Evolutionary conservation across 2,797 vertebrate genomes (phyloP), one percentile per base, ranked within the genome.

Genomic region (Protonibea diacanthus): DNA sequence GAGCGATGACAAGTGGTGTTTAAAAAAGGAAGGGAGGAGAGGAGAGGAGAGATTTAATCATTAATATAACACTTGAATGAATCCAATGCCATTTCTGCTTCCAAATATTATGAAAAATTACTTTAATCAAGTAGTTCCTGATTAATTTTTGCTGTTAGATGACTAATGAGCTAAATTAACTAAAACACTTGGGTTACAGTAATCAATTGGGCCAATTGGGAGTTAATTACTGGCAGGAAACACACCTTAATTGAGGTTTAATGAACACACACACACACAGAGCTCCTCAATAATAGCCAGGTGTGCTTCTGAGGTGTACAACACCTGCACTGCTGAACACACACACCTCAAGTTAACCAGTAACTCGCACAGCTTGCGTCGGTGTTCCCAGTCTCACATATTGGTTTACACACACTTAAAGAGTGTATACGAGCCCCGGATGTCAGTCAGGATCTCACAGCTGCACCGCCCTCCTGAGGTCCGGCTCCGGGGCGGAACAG

Each of bases 401-500:
- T 20, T 64, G 65, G 66, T 80, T 81, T 70, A 61, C 62, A 66
- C 60, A 3, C 58, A 67, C 48, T 20, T 48, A 64, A 20, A 5
- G 21, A 38, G 13, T 48, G 60, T 23, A n/a, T 23, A n/a, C 13
- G 51, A 78, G 81, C 84, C 83, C 91, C 90, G 91, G 93, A 92
- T 93, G 76, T 91, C 74, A 78, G 80, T 82, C 86, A 92, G 92
- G 91, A 94, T 91, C 87, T 87, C 20, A 23, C 38, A 33, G 6
- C 44, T 69, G 29, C 90, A 81, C 86, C 91, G 85, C 91, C 88
- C 90, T 84, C 80, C 83, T 55, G 63, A 93, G 87, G 89, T 93
- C 91, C 93, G 91, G 92, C 84, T 94, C 84, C 89, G 85, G 89
- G 33, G 84, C 78, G 88, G 90, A 91, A 88, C 89, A 73, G 79